Evolutionary conservation across 2,797 vertebrate species (phyloP), one percentile per base, ranked within the genome.

Genomic region (Apogon talboti): DNA sequence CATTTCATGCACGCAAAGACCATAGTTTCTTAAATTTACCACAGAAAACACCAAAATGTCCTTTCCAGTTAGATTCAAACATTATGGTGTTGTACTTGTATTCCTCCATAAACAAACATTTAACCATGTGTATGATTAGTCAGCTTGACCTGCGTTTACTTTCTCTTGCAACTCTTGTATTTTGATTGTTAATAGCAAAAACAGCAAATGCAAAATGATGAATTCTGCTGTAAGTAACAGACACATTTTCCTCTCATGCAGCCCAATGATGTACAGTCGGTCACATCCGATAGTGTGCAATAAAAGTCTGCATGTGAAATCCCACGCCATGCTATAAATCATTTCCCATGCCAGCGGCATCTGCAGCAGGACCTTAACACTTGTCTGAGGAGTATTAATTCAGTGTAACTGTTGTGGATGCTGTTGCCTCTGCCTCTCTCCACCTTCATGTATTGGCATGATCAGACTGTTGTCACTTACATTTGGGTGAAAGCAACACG

Each of bases 391-490:
- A 21, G 37, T 21, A 14, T 21, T 14, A 48, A 21, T 59, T 16
- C 15, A n/a, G 41, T n/a, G 6, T 15, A 3, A 3, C 3, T 46
- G 40, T 11, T 19, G 47, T 69, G 2, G 52, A 49, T 52, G 14
- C 14, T 46, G 42, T 13, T 67, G 46, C 38, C 46, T 51, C 41
- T 43, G 48, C 2, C 33, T 14, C n/a, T 0, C 38, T 46, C 40
- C 48, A 18, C 14, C 30, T 43, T 41, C 83, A 0, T 65, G 83
- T 75, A 24, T 18, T 18, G 41, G 71, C 81, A 66, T 2, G 69
- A 80, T 38, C n/a, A 6, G 7, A 13, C 44, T 40, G 58, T 14
- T 14, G 57, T 28, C 1, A 38, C 14, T 48, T 50, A 7, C 11
- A 21, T 59, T 68, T n/a, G 44, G 52, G 52, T 30, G 30, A 64